phyloP scores from a whole-genome alignment of 2,888 invertebrate species.

The Dasysyrphus albostriatus region DNA sequence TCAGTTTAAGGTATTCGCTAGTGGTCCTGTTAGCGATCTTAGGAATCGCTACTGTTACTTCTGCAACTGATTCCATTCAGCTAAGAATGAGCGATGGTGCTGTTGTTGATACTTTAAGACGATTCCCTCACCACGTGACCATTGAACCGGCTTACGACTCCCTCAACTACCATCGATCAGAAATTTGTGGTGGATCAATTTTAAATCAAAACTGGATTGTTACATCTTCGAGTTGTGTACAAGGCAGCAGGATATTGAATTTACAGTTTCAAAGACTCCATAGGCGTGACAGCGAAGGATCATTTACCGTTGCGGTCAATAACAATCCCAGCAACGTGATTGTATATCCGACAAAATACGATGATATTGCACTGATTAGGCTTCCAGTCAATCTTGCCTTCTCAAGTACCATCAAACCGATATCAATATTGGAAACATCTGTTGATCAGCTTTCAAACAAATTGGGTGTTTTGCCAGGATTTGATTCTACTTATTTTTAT shows the following conservation, averaged over 20 bases:
- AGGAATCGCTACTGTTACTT: background rate
- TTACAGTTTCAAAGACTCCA: conserved; percentile 42
- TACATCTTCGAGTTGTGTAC: conserved; percentile 59
- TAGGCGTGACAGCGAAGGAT: conserved; percentile 2
- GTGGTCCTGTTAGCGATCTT: background rate
- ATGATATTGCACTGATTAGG: conserved; percentile 69
- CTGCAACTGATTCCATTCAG: background rate
- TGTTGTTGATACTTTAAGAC: conserved; percentile 56
- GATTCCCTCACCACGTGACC: conserved; percentile 71
- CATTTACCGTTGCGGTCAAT: conserved; percentile 37
- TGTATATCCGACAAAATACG: conserved; percentile 63
- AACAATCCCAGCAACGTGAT: background rate
- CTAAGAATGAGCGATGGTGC: conserved; percentile 52
- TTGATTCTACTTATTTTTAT: background rate
- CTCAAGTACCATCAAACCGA: conserved; percentile 24
- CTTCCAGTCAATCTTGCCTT: conserved; percentile 50
- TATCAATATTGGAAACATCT: background rate
- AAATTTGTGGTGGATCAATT: conserved; percentile 28
- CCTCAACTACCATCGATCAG: no score
- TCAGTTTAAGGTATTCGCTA: background rate
- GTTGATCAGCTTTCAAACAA: background rate
- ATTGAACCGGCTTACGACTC: conserved; percentile 18
- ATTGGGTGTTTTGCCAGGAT: conserved; percentile 69
- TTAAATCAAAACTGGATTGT: conserved; percentile 53
- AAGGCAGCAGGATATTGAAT: background rate